Percentiles rank a stretch among this genome's conserved stretches.
These are phyloP conservation scores for Vanessa tameamea DNA, from an alignment of 1,140 invertebrate genomes.

Conservation along the genomic window DNA sequence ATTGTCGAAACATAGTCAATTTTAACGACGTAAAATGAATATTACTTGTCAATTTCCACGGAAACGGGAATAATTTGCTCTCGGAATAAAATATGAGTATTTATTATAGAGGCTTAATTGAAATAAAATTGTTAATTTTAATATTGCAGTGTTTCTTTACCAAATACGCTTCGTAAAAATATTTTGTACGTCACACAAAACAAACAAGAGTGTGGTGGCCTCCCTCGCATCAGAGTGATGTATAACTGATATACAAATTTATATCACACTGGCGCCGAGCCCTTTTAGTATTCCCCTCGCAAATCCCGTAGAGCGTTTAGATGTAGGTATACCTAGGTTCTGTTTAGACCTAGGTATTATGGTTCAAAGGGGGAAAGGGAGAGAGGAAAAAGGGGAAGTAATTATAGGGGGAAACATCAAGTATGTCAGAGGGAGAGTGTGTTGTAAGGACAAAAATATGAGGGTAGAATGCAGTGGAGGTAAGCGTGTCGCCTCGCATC, in stretches of 20 bases:
- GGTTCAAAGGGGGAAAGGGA: slow-evolving; percentile 53
- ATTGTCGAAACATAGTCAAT: slow-evolving; percentile 50
- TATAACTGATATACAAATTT: slow-evolving; percentile 68
- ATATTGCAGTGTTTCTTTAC: slow-evolving; percentile 33
- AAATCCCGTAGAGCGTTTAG: slow-evolving; percentile 68
- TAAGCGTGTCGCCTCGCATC: slow-evolving; percentile 75
- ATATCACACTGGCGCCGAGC: slow-evolving; percentile 67
- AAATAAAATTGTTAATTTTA: slow-evolving; percentile 29
- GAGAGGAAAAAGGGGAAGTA: slow-evolving; percentile 66
- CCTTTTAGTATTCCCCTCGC: slow-evolving; percentile 75
- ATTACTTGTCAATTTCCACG: slow-evolving; percentile 53
- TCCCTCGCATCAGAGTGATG: slow-evolving; percentile 54
- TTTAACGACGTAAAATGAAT: slow-evolving; percentile 57
- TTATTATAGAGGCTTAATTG: slow-evolving; percentile 31
- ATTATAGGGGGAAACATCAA: slow-evolving; percentile 77
- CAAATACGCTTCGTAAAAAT: slow-evolving; percentile 39
- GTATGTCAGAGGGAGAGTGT: slow-evolving; percentile 78
- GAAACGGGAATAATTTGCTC: slow-evolving; percentile 39
- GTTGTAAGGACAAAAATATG: slow-evolving; percentile 76
- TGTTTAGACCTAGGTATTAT: slow-evolving; percentile 65
- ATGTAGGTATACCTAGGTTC: slow-evolving; percentile 68
- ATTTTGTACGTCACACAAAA: slow-evolving; percentile 55
- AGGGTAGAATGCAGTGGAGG: slow-evolving; percentile 69
- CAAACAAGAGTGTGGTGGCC: slow-evolving; percentile 51
- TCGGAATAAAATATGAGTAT: slow-evolving; percentile 44